Evolutionary conservation across 2,888 invertebrate species (phyloP), one percentile per base, ranked within the genome.

Genomic region (Drosophila nr. medialis): DNA sequence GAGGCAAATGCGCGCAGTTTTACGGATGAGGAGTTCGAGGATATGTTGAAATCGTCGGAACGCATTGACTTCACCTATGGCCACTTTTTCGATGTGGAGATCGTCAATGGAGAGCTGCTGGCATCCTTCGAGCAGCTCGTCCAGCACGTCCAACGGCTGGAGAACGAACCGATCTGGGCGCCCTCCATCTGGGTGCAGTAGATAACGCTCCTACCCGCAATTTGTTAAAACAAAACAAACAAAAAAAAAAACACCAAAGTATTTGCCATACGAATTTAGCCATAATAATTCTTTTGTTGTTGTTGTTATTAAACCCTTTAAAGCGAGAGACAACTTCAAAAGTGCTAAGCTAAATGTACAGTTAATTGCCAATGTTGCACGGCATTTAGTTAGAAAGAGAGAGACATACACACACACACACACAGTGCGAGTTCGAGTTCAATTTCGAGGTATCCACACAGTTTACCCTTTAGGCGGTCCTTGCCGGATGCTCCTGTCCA

Each of bases 151-250:
- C 96, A 97, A 93, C 95, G 96, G 83, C 95, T 98, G 34, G 98
- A 99, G 93, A 96, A 96, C 0, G 98, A 99, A 91, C 98, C 99
- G 0, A 95, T 98, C 21, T 99, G 99, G 99, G 98, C 99, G 45
- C 99, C 99, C 36, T 96, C 97, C 45, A 96, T 96, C 10, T 99
- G 99, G 99, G 97, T 98, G 83, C 97, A 97, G 94, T 97, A 95
- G 58, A 21, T 6, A 29, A 54, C 8, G 27, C 34, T 18, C 10
- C 38, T 38, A 4, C 15, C 24, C 60, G 68, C 72, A 79, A 72
- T 64, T 77, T 77, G 89, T 83, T 72, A 62, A 55, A 88, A 67
- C 34, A 77, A 83, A 38, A 32, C 32, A 32, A 32, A 10, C 32
- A 32, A 34, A 45, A 45, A 21, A 15, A 21, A 45, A 45, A 45